A percentile compares a stretch with the other conserved stretches of the same genome.
Evolutionary conservation across 2,888 invertebrate genomes (phyloP).

Genomic region (Drosophila falleni): DNA sequence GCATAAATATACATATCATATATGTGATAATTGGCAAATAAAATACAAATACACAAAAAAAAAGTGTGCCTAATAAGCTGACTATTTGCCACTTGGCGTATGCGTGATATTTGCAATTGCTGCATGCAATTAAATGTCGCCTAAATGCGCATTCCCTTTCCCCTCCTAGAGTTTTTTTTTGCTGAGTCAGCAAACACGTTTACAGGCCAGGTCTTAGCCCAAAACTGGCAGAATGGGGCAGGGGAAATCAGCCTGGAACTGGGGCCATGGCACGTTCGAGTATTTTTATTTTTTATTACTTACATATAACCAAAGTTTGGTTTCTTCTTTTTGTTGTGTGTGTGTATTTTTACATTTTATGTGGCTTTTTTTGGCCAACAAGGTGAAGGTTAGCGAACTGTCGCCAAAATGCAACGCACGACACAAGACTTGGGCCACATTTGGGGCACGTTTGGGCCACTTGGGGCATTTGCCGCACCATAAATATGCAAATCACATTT

Average conservation of each 20-base stretch:
- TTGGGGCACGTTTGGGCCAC: conserved; percentile 15
- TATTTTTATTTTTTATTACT: conserved; percentile 13
- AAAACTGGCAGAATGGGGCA: conserved; percentile 33
- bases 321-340: conserved; percentile 4
- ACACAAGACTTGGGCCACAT: conserved; percentile 13
- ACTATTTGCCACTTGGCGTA: conserved; percentile 59
- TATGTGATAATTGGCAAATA: conserved; percentile 9
- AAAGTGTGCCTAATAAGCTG: conserved; percentile 54
- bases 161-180: conserved; percentile 22
- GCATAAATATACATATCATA: conserved; percentile 5
- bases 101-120: conserved; percentile 60
- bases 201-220: conserved; percentile 60
- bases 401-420: conserved; percentile 55
- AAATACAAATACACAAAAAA: neutral
- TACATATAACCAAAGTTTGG: neutral
- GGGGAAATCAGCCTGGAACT: conserved; percentile 48
- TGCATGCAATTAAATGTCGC: conserved; percentile 58
- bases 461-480: conserved; percentile 32
- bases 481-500: conserved; percentile 57
- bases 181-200: conserved; percentile 76
- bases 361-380: conserved; percentile 65
- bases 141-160: conserved; percentile 25
- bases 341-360: conserved; percentile 7
- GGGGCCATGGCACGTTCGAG: conserved; percentile 57
- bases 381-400: conserved; percentile 71